phyloP scores from a whole-genome alignment of 1,140 invertebrate species.

The Macrobrachium nipponense region DNA sequence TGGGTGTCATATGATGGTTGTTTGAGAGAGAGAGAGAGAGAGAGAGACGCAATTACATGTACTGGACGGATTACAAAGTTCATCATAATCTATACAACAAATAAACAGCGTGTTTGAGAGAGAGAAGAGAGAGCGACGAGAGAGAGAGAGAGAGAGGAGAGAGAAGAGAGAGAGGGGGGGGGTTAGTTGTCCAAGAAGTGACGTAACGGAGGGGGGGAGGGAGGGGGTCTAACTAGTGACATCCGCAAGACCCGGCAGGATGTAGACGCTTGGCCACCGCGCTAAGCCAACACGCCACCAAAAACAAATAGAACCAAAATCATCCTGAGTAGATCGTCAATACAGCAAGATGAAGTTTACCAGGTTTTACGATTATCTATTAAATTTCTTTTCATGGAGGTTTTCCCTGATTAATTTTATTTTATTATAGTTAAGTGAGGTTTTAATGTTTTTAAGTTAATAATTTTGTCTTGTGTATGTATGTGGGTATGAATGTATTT shows the following conservation, averaged over 20 bases:
- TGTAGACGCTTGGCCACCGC: no score
- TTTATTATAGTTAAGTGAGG: no score
- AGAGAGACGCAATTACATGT: no score
- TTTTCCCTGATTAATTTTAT: no score
- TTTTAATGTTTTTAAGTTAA: no score
- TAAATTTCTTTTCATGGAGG: no score
- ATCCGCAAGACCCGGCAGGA: no score
- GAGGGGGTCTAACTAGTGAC: neutral
- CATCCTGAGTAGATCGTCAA: neutral
- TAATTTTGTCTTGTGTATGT: no score
- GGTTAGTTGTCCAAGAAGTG: neutral
- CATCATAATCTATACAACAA: neutral
- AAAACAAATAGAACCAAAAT: neutral
- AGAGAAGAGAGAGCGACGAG: constrained; percentile 16
- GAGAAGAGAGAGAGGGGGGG: neutral
- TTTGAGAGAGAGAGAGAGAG: constrained; percentile 21
- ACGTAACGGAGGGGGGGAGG: neutral
- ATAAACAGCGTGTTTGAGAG: constrained; percentile 6
- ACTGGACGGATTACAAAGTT: no score
- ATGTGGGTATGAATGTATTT: no score
- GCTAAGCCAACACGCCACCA: neutral
- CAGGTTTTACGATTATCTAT: no score
- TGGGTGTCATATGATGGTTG: no score
- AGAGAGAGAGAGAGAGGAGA: constrained; percentile 12
- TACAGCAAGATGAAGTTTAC: neutral